phyloP scores from a whole-genome alignment of 2,888 invertebrate genomes.

The Phanerotoma sp. region DNA sequence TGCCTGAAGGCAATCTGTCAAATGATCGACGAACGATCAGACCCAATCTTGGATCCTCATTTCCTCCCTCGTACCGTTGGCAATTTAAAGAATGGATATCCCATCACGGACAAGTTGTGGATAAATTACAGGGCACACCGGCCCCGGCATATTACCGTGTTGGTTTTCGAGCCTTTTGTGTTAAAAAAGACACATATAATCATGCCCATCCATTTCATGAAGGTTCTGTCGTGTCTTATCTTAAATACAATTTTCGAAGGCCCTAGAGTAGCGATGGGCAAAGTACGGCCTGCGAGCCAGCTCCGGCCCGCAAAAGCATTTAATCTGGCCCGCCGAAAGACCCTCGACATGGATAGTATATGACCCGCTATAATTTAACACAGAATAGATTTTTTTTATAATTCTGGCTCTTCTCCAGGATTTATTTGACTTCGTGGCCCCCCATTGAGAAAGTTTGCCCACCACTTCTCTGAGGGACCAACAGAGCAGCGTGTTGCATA shows the following conservation, averaged over 20 bases:
- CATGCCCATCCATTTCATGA: conserved; percentile 38
- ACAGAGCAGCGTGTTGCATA: conserved; percentile 29
- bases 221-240: conserved; percentile 1
- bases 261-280: too few species aligned
- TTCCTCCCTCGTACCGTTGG: conserved; percentile 1
- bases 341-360: too few species aligned
- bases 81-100: conserved; percentile 57
- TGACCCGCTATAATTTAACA: too few species aligned
- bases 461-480: conserved; percentile 18
- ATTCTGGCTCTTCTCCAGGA: conserved; percentile 6
- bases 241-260: conserved; percentile 10
- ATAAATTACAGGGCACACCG: conserved; percentile 56
- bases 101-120: conserved; percentile 44
- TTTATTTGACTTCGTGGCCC: conserved; percentile 20
- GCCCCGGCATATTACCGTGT: conserved; percentile 57
- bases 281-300: too few species aligned
- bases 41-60: conserved; percentile 1
- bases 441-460: too few species aligned
- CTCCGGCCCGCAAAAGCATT: too few species aligned
- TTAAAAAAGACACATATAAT: conserved; percentile 58
- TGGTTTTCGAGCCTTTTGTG: conserved; percentile 59
- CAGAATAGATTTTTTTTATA: too few species aligned
- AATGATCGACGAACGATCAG: background rate
- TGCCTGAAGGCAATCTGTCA: conserved; percentile 30
- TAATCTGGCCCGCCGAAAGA: too few species aligned